Evolutionary conservation across 2,888 invertebrate genomes (phyloP), one percentile per base, ranked within the genome.

Genomic region (Orthosia gothica): DNA sequence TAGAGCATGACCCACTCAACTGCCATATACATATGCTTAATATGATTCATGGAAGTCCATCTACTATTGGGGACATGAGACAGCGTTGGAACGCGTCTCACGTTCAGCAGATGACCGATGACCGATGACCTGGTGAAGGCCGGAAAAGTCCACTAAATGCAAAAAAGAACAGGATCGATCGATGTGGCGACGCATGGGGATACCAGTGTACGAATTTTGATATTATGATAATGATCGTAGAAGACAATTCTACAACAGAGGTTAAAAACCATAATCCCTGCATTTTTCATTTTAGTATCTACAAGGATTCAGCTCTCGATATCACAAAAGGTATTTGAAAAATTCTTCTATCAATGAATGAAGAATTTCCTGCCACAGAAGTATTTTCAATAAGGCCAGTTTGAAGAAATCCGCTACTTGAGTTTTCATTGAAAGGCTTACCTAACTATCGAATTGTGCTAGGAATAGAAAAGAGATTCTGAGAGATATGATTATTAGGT

Each of bases 311-410:
- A 3, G 18, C 32, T 5, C 7, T 23, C 3, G 40, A 26, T 47
- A 50, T 20, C 47, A 61, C 47, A 61, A 68, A 81, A 18, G 16
- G 59, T 54, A 68, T 47, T 61, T 55, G 47, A 65, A 65, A 55
- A 55, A 65, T 68, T 68, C 57, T 49, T 4, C n/a, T 45, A 52
- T 57, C 15, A 49, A 69, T 11, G 50, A 61, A 65, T 45, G 13
- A 50, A 61, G 32, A 74, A 81, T 65, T 61, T 45, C 16, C 57
- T n/a, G 55, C 57, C 20, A 52, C 49, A 49, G 26, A 79, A 79
- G 54, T 64, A 65, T 74, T 79, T 79, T 55, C 68, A 68, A 74
- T 74, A 74, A 62, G 18, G 50, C 20, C n/a, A 66, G 23, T 74
- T 65, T 52, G 2, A 58, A 45, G 55, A 49, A 52, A 58, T 20